Evolutionary conservation across 2,888 invertebrate species (phyloP).

Genomic region (Gibbula magus): DNA sequence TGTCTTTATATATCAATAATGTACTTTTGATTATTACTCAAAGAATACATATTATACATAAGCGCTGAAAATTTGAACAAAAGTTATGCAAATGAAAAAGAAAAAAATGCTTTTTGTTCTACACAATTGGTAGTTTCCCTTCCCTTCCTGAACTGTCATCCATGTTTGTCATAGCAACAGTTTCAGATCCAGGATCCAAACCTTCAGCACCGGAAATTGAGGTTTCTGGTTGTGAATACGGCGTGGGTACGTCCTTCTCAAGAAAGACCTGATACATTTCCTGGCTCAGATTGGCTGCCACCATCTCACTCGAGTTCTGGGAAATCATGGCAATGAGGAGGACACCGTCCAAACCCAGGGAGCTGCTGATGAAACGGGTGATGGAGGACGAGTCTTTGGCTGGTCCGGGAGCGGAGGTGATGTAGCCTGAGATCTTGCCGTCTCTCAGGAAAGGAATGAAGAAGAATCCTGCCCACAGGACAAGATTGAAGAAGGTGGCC

Average conservation of each 20-base stretch:
- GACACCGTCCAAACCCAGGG: not conserved
- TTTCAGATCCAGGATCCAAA: too few species aligned
- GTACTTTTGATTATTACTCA: too few species aligned
- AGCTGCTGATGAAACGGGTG: constrained; percentile 1
- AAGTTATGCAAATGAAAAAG: too few species aligned
- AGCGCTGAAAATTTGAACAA: too few species aligned
- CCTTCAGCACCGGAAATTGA: too few species aligned
- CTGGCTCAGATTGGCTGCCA: not conserved
- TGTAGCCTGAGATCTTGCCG: not conserved
- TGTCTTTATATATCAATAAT: too few species aligned
- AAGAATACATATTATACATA: too few species aligned
- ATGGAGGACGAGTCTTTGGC: not conserved
- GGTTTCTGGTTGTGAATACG: too few species aligned
- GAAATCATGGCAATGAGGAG: not conserved
- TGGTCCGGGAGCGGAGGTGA: not conserved
- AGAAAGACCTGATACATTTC: not conserved
- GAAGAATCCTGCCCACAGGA: constrained; percentile 16
- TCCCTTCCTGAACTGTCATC: too few species aligned
- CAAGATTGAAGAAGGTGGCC: not conserved
- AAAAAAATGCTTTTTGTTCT: too few species aligned
- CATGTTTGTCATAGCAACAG: too few species aligned
- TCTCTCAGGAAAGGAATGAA: not conserved
- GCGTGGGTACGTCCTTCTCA: not conserved
- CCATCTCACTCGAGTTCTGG: not conserved
- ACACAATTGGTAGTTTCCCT: too few species aligned